These are phyloP conservation scores for Gastrophysa polygoni DNA, from an alignment of 2,888 invertebrate species.

Conservation along the genomic window DNA sequence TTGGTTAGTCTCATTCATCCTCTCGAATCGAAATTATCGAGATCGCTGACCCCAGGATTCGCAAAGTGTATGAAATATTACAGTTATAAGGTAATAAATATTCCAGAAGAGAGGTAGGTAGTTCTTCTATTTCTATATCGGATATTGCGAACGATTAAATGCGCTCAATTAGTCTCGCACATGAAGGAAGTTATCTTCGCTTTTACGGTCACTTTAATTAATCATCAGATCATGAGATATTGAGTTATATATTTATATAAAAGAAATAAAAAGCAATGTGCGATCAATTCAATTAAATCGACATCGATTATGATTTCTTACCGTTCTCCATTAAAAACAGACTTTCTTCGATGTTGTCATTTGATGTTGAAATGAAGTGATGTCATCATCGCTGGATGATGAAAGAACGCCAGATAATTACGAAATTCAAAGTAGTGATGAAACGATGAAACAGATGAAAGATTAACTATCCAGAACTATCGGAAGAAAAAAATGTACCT, in stretches of 20 bases:
- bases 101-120: slow-evolving; percentile 16
- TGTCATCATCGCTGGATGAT: background rate
- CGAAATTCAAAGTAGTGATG: too few species aligned
- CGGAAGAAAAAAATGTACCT: too few species aligned
- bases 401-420: background rate
- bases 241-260: too few species aligned
- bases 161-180: slow-evolving; percentile 18
- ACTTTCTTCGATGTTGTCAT: background rate
- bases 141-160: slow-evolving; percentile 24
- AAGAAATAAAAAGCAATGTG: background rate
- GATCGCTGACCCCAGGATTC: too few species aligned
- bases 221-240: background rate
- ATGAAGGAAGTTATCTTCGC: slow-evolving; percentile 8
- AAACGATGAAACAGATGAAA: too few species aligned
- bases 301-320: background rate
- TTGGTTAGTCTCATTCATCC: too few species aligned
- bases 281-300: background rate
- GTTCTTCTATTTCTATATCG: slow-evolving; percentile 13
- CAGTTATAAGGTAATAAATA: background rate
- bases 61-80: too few species aligned
- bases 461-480: too few species aligned
- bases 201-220: slow-evolving; percentile 14
- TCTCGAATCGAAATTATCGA: too few species aligned
- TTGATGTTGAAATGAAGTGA: background rate
- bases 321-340: background rate